Conservation (phyloP, 2,113 vertebrate species). For the Coptodon bakossiorum region DNA sequence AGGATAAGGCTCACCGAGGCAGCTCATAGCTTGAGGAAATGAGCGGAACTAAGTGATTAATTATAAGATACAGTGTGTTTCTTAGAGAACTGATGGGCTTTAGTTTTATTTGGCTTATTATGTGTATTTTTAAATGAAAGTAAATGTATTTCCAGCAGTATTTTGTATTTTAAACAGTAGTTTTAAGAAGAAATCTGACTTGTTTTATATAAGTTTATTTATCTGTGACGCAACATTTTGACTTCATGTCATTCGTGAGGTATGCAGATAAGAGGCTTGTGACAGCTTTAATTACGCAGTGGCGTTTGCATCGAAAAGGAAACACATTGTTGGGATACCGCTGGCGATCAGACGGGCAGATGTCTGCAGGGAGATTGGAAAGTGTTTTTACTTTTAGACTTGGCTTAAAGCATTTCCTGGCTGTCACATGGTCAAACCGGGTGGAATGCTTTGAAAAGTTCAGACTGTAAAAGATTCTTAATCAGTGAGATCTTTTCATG, state of each 20-base stretch:
- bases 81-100: not conserved
- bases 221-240: not conserved
- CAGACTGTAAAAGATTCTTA: not conserved
- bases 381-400: conserved; percentile 28
- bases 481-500: not conserved
- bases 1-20: not conserved
- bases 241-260: not conserved
- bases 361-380: not conserved
- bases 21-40: not conserved
- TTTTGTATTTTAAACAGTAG: not conserved
- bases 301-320: not conserved
- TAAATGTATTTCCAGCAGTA: not conserved
- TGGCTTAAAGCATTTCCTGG: not conserved
- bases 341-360: conserved; percentile 14
- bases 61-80: not conserved
- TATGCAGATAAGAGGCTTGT: conserved; percentile 23
- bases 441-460: not conserved
- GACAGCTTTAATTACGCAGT: conserved; percentile 8
- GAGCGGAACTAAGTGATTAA: not conserved
- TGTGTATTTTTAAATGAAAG: not conserved
- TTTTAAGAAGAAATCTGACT: not conserved
- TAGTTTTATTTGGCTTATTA: not conserved
- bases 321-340: conserved; percentile 43
- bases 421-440: not conserved
- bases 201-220: not conserved